These are phyloP conservation scores for Pycnonotus jocosus DNA, from an alignment of 2,113 vertebrate genomes.

Conservation along the genomic window DNA sequence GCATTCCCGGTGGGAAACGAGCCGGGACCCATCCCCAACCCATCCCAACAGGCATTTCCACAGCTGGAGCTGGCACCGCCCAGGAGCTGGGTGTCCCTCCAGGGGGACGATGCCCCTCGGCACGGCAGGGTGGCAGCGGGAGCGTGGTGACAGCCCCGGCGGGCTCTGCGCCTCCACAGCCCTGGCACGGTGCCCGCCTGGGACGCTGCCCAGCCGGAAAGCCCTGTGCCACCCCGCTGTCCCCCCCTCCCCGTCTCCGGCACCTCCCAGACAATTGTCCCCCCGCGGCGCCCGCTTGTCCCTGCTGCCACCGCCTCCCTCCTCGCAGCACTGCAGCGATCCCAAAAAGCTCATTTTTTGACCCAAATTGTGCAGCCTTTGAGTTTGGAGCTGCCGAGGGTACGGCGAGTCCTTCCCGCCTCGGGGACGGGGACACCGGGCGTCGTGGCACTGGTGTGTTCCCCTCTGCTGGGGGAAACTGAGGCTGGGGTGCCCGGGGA, in stretches of 20 bases:
- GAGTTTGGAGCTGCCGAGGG: not conserved
- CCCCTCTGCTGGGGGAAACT: not conserved
- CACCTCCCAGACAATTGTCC: conserved; percentile 33
- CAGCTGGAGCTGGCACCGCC: not conserved
- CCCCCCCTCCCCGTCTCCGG: not conserved
- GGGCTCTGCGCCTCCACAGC: not conserved
- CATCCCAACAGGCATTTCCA: not conserved
- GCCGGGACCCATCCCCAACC: not conserved
- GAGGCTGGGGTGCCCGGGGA: not conserved
- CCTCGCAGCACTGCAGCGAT: not conserved
- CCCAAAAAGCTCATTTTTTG: not conserved
- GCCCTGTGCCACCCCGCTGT: not conserved
- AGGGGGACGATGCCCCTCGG: not conserved
- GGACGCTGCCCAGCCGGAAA: conserved; percentile 20
- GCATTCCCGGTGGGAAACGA: not conserved
- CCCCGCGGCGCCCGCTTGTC: not conserved
- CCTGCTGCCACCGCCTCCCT: not conserved
- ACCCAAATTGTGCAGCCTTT: not conserved
- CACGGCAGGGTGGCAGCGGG: not conserved
- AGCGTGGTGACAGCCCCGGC: not conserved
- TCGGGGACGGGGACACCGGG: not conserved
- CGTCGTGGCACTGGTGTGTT: not conserved
- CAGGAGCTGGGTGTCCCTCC: not conserved
- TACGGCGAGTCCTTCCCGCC: not conserved
- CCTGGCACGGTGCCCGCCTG: not conserved